Conservation (phyloP, 2,113 vertebrate species). For the Solea senegalensis region DNA sequence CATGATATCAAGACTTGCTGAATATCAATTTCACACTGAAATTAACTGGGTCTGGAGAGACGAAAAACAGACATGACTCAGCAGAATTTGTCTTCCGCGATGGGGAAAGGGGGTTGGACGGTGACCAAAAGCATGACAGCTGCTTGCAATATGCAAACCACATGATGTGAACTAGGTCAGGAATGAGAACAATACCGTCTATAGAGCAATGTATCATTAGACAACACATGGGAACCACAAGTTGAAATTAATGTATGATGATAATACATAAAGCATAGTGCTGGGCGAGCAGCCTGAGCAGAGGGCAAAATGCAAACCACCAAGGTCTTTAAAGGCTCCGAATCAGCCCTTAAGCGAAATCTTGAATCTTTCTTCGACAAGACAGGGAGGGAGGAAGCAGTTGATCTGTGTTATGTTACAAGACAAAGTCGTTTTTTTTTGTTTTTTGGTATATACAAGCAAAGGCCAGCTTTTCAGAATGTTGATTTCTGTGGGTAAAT, state of each 20-base stretch:
- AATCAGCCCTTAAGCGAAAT: conserved; percentile 3
- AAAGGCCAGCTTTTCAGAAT: conserved; percentile 2
- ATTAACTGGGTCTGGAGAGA: conserved; percentile 54
- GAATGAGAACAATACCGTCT: conserved; percentile 16
- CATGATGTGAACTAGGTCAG: conserved; percentile 36
- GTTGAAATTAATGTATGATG: conserved; percentile 6
- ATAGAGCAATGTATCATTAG: conserved; percentile 4
- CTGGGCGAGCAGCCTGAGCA: background rate
- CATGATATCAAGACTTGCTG: conserved; percentile 48
- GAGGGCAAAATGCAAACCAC: conserved; percentile 20
- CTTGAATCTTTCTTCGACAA: background rate
- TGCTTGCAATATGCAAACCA: conserved; percentile 41
- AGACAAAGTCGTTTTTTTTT: conserved; percentile 13
- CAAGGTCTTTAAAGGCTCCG: conserved; percentile 12
- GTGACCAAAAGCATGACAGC: conserved; percentile 41
- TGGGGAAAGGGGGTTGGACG: conserved; percentile 28
- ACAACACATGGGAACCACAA: conserved; percentile 3
- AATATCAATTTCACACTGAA: conserved; percentile 58
- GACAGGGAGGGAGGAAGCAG: background rate
- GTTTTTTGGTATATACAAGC: conserved; percentile 10
- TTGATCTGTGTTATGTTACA: conserved; percentile 11
- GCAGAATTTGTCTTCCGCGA: conserved; percentile 43
- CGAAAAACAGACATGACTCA: conserved; percentile 46
- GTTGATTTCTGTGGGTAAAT: conserved; percentile 30
- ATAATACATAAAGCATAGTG: background rate